Evolutionary conservation across 1,140 invertebrate genomes (phyloP), one percentile per base, ranked within the genome.

Genomic region (Caerostris darwini): DNA sequence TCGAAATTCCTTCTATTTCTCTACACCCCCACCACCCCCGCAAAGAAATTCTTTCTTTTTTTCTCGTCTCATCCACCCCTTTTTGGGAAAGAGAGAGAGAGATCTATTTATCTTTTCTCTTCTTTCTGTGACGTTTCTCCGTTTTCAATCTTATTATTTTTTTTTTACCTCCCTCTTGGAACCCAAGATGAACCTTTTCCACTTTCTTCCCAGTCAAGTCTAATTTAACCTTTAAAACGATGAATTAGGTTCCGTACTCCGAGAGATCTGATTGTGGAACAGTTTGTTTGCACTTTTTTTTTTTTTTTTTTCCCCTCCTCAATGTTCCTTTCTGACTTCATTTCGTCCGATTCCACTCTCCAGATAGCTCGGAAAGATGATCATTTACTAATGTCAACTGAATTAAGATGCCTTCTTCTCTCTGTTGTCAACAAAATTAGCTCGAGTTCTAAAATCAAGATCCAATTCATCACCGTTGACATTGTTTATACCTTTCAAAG

Each of bases 1-100:
- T 67, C 50, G 19, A 64, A 88, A 8, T 88, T 88, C 86, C 57
- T 88, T 64, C 86, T 67, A 86, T 88, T 88, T 88, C 50, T 81
- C 34, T 81, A 81, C 34, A 10, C 50, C 50, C 12, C 34, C 34
- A 34, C 34, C 56, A 57, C 54, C 57, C 77, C 53, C 34, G 34
- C 34, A 34, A 34, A 34, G 34, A 34, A 34, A 34, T 34, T 34
- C 34, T 81, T 81, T 81, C 34, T 54, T 56, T 88, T 64, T 88
- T 64, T 87, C 17, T 54, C 50, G 12, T 88, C 86, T 5, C 10
- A 6, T 67, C 86, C 61, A 14, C 50, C 86, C 12, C 50, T 58
- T 67, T 85, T 57, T 3, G 56, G 83, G 54, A n/a, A 67, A 67
- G 64, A 67, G 34, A 34, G 34, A 34, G 34, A 34, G 34, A 77